Conservation (phyloP, 2,888 invertebrate genomes). For the Drosophila imparisetae region DNA sequence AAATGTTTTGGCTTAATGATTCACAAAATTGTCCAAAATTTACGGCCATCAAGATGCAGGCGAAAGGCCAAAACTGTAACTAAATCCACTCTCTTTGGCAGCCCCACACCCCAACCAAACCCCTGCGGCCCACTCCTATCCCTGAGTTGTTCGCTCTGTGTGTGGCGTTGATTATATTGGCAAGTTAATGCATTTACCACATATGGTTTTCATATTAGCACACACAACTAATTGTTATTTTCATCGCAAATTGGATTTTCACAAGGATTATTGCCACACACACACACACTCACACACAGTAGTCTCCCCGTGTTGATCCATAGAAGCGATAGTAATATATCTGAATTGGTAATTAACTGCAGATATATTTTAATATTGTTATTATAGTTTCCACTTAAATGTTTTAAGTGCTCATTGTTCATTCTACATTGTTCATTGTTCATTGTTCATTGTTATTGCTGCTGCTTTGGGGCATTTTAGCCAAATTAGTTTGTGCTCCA, state of each 20-base stretch:
- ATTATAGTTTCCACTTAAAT: slow-evolving; percentile 27
- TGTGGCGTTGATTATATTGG: slow-evolving; percentile 59
- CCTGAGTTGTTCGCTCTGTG: slow-evolving; percentile 1
- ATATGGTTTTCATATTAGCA: slow-evolving; percentile 59
- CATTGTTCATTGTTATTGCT: slow-evolving; percentile 3
- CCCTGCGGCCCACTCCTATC: too few species aligned
- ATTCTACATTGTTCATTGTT: not conserved
- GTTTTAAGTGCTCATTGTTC: slow-evolving; percentile 40
- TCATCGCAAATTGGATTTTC: slow-evolving; percentile 77
- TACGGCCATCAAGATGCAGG: slow-evolving; percentile 48
- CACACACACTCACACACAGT: slow-evolving; percentile 15
- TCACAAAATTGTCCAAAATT: slow-evolving; percentile 75
- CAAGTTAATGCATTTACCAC: slow-evolving; percentile 74
- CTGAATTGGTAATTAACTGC: slow-evolving; percentile 7
- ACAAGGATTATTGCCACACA: slow-evolving; percentile 59
- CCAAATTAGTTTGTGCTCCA: slow-evolving; percentile 29
- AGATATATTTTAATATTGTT: slow-evolving; percentile 39
- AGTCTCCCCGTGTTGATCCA: slow-evolving; percentile 36
- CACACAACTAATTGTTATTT: slow-evolving; percentile 75
- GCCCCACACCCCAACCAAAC: not conserved
- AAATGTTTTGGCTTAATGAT: slow-evolving; percentile 79
- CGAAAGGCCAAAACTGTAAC: slow-evolving; percentile 40
- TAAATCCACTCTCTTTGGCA: slow-evolving; percentile 1
- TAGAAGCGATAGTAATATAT: slow-evolving; percentile 19
- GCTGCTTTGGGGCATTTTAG: slow-evolving; percentile 18